phyloP scores from a whole-genome alignment of 2,113 vertebrate genomes.

The Phycodurus eques region DNA sequence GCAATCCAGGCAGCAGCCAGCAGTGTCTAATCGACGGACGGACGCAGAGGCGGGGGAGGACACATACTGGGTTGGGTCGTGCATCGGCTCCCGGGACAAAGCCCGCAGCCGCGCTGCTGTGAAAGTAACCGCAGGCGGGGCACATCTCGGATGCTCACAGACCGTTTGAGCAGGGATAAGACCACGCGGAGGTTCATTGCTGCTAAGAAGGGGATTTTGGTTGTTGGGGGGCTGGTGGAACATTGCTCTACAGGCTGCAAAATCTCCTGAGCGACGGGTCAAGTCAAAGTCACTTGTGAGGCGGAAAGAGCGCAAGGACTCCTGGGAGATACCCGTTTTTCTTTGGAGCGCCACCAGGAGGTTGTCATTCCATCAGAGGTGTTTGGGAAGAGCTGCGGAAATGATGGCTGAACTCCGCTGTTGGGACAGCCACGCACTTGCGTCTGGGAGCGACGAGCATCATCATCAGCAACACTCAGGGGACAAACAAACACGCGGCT shows the following conservation, averaged over 20 bases:
- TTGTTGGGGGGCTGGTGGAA: background rate
- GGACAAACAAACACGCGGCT: background rate
- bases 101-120: constrained; percentile 40
- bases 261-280: constrained; percentile 43
- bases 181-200: background rate
- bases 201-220: constrained; percentile 11
- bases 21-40: constrained; percentile 28
- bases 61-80: constrained; percentile 36
- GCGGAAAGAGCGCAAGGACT: constrained; percentile 4
- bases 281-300: constrained; percentile 66
- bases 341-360: constrained; percentile 15
- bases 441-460: background rate
- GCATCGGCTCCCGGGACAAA: constrained; percentile 51
- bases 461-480: background rate
- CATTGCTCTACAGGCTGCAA: constrained; percentile 19
- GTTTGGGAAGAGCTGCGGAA: constrained; percentile 2
- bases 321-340: background rate
- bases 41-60: constrained; percentile 16
- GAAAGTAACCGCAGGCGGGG: constrained; percentile 53
- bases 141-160: constrained; percentile 8
- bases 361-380: constrained; percentile 2
- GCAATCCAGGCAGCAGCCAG: constrained; percentile 29
- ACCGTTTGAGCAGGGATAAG: constrained; percentile 14
- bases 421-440: constrained; percentile 23
- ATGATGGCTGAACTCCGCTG: constrained; percentile 21